Evolutionary conservation across 2,113 vertebrate genomes (phyloP), one percentile per base, ranked within the genome.

Genomic region (Actinemys pallida): DNA sequence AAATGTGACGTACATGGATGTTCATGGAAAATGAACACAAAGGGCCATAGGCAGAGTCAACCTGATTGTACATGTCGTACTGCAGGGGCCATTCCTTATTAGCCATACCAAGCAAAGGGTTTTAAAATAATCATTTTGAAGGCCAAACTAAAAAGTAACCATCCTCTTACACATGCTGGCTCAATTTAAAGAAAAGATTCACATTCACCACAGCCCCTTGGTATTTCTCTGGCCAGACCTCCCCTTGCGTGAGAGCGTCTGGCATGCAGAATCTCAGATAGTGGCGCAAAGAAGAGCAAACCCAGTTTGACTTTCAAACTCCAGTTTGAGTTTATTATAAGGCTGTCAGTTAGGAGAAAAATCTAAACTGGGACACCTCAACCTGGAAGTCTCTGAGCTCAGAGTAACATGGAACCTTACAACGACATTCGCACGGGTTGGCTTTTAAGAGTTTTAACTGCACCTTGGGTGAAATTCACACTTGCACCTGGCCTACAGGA

Each of bases 271-370:
- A 12, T 83, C 76, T 94, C 65, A 88, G n/a, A 39, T 35, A n/a
- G 35, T 35, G 35, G 81, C 0, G 0, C 90, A 3, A 39, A 31
- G 1, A 0, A 12, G 69, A 0, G 24, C 90, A 85, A 88, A 35
- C 2, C 0, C 53, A 0, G 65, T 50, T 19, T 79, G 59, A 69
- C 86, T 62, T 49, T 89, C 0, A 1, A 80, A 72, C 0, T 0
- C 89, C 96, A 96, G 87, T 93, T 97, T 96, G 84, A 89, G 90
- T 78, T 13, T 72, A 54, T 22, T 11, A 0, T 62, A 81, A 93
- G 94, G 27, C 49, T 1, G 0, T 1, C 0, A 0, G n/a, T 10
- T 78, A 90, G 76, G 90, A 56, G 76, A 49, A 25, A 22, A 1
- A 0, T 0, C 31, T 0, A 42, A 90, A 87, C n/a, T 79, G 35